phyloP scores from a whole-genome alignment of 2,113 vertebrate genomes.

The Galeopterus variegatus region DNA sequence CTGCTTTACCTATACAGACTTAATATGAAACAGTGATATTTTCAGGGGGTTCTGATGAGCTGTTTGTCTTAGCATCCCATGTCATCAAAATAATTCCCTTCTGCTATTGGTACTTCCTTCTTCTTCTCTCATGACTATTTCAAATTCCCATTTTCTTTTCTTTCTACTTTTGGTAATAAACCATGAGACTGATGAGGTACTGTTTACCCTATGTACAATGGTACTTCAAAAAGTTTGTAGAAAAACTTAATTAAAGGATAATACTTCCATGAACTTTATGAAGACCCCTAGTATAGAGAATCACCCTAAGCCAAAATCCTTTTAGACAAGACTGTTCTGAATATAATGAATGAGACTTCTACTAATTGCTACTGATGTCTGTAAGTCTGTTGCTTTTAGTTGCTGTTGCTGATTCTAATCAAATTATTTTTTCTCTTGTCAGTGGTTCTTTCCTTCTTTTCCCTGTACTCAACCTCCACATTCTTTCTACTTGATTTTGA shows the following conservation, averaged over 20 bases:
- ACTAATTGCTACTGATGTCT: neutral
- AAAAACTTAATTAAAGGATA: no score
- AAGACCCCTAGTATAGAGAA: neutral
- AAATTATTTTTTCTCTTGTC: neutral
- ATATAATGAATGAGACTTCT: neutral
- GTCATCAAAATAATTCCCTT: neutral
- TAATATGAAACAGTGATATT: neutral
- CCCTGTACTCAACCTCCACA: neutral
- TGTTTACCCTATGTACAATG: neutral
- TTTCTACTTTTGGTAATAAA: neutral
- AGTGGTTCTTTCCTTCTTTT: neutral
- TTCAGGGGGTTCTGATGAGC: neutral
- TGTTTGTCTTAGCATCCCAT: neutral
- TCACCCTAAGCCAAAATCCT: neutral
- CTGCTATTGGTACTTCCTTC: neutral
- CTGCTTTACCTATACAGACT: neutral
- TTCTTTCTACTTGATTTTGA: conserved; percentile 30
- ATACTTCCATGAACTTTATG: no score
- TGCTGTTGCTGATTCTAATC: neutral
- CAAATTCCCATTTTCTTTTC: neutral
- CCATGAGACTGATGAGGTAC: neutral
- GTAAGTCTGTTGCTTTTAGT: neutral
- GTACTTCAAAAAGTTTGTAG: no score
- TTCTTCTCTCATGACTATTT: neutral
- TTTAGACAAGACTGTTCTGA: neutral